Conservation (phyloP, 2,888 invertebrate genomes). For the Harmothoe impar region DNA sequence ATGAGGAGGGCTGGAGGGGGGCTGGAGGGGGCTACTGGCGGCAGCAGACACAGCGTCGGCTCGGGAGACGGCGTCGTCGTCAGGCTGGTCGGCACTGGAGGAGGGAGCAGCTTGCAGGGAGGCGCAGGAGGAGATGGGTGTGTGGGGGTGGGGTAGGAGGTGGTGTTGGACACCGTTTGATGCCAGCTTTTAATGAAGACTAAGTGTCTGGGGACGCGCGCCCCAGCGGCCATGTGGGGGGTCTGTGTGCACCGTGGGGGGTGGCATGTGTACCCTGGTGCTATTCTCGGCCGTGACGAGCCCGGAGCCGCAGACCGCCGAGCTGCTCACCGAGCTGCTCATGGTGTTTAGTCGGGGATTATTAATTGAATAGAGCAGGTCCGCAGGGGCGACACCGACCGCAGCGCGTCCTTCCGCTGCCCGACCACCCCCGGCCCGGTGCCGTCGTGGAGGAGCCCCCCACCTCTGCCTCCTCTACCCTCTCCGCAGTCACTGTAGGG, state of each 20-base stretch:
- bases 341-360: constrained; percentile 1
- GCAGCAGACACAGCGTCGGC: neutral
- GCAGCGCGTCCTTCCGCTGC: neutral
- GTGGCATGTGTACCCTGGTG: constrained; percentile 9
- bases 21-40: neutral
- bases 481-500: neutral
- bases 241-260: neutral
- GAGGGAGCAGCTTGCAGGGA: neutral
- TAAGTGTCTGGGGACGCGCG: constrained; percentile 29
- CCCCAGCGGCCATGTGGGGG: neutral
- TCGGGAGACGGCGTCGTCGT: neutral
- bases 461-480: neutral
- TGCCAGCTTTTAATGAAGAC: constrained; percentile 39
- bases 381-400: constrained; percentile 13
- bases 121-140: neutral
- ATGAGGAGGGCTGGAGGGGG: neutral
- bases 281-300: neutral
- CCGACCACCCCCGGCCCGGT: neutral
- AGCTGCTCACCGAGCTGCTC: constrained; percentile 21
- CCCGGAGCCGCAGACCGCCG: neutral
- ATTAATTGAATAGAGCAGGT: constrained; percentile 37
- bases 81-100: neutral
- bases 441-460: no score
- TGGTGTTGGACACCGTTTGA: neutral
- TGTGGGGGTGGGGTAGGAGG: neutral